These are phyloP conservation scores for Eospalax fontanierii DNA, from an alignment of 2,797 vertebrate species.

Conservation along the genomic window DNA sequence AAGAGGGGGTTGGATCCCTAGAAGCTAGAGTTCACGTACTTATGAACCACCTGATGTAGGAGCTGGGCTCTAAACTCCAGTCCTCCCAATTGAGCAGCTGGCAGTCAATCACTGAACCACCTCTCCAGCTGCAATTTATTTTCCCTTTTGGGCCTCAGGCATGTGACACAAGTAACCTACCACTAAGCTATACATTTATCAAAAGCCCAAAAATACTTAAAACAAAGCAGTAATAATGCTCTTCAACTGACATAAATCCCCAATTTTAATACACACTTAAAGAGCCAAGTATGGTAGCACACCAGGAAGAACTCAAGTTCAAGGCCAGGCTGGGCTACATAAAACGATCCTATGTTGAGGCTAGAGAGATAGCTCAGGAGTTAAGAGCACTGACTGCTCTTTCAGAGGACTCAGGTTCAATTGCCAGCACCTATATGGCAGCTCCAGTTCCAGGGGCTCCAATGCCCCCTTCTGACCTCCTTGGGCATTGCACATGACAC, in stretches of 20 bases:
- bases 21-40: no score
- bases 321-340: background rate
- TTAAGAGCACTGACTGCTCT: background rate
- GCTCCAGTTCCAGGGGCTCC: no score
- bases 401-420: background rate
- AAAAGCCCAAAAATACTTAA: background rate
- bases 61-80: no score
- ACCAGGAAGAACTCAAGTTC: background rate
- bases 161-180: background rate
- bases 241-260: slow-evolving; percentile 27
- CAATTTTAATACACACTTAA: slow-evolving; percentile 29
- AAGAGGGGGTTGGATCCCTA: no score
- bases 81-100: no score
- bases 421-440: background rate
- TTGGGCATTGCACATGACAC: no score
- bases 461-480: no score
- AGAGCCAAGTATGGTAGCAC: background rate
- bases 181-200: background rate
- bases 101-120: no score
- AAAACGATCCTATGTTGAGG: background rate
- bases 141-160: background rate
- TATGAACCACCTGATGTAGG: no score
- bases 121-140: background rate
- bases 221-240: background rate
- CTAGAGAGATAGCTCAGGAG: background rate